Percentiles rank a stretch among this genome's conserved stretches.
phyloP scores from a whole-genome alignment of 37 sponge, comb jelly and placozoan genomes.

The Ianthella basta region DNA sequence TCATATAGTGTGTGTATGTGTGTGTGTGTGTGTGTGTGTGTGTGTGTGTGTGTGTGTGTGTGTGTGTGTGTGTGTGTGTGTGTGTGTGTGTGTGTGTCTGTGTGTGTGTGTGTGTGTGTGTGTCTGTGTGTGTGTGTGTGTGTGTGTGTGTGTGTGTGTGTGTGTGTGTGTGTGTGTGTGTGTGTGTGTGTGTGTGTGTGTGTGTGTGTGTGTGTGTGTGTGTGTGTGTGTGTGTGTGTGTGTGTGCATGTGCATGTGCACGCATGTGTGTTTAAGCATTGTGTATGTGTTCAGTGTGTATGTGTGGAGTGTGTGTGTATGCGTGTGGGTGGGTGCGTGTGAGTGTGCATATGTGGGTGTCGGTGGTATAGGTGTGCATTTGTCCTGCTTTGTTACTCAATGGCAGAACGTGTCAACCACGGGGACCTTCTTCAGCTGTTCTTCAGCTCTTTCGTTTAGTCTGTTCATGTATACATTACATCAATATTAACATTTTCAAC shows the following conservation, averaged over 20 bases:
- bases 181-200: constrained; percentile 18
- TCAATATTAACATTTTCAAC: too few species aligned
- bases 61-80: not conserved
- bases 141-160: not conserved
- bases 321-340: constrained; percentile 14
- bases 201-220: too few species aligned
- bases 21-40: not conserved
- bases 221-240: too few species aligned
- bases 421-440: too few species aligned
- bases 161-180: constrained; percentile 4
- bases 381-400: too few species aligned
- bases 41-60: not conserved
- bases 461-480: too few species aligned
- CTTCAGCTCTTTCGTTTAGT: too few species aligned
- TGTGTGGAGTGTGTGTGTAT: constrained; percentile 27
- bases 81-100: not conserved
- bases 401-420: too few species aligned
- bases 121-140: not conserved
- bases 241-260: too few species aligned
- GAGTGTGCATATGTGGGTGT: not conserved
- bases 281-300: not conserved
- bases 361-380: too few species aligned
- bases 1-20: not conserved
- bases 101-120: not conserved
- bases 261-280: too few species aligned